Evolutionary conservation across 1,140 invertebrate genomes (phyloP), one percentile per base, ranked within the genome.

Genomic region (Procambarus virginalis): DNA sequence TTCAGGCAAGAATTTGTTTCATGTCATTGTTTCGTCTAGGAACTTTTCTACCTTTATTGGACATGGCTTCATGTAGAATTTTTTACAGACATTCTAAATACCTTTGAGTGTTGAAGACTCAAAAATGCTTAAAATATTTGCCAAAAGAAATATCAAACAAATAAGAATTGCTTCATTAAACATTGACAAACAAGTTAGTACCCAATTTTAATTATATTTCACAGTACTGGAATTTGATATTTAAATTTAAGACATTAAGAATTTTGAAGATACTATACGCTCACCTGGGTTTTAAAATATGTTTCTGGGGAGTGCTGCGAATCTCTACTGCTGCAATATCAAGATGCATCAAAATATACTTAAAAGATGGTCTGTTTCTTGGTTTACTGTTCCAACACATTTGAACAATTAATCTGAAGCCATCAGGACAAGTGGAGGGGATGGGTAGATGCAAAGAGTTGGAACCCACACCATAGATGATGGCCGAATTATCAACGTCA

Each of bases 401-500:
- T 92, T 97, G 97, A 80, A 99, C 96, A 12, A 99, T 95, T 14
- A 99, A 94, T 93, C 92, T 91, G 84, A 95, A 95, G 34, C 95
- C 95, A 87, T 97, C 97, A 0, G 98, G 98, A 93, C 97, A 98
- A 14, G 97, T 97, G 48, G 96, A 95, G 0, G 99, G 99, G 80
- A 99, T 96, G 1, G 98, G 98, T 58, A 99, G 95, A 92, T 96
- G 96, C 2, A 99, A 95, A 82, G 97, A 98, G 94, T 98, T 97
- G 92, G 96, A 98, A 4, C 99, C 99, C 8, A 99, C 98, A 17
- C 98, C 98, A 96, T 97, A 99, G 94, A 99, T 99, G 76, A 99
- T 98, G 75, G 98, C 98, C 22, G 98, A 98, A 4, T 98, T 98
- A 94, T 99, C 98, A 14, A 99, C 96, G 93, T 98, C 98, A 93